Evolutionary conservation across 2,113 vertebrate genomes (phyloP).

Genomic region (Rhinichthys klamathensis): DNA sequence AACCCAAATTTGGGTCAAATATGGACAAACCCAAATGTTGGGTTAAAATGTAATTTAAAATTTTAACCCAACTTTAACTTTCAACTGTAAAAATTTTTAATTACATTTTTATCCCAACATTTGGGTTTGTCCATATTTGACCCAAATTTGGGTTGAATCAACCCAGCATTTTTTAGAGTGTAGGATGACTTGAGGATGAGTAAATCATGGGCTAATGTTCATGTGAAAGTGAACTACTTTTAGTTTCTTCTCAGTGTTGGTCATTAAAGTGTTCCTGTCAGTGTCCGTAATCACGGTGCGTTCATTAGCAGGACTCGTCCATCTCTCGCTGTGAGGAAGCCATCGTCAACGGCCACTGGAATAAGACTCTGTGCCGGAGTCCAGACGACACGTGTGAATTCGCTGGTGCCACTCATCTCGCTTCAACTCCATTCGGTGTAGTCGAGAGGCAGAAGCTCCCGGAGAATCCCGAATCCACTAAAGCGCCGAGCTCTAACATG

Average conservation of each 20-base stretch:
- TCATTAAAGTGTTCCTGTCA: neutral
- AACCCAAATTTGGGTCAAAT: too few relatives aligned
- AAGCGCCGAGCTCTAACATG: neutral
- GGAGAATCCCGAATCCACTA: conserved; percentile 14
- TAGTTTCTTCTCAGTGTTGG: neutral
- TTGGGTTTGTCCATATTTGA: too few relatives aligned
- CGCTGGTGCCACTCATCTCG: conserved; percentile 76
- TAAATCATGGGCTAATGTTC: too few relatives aligned
- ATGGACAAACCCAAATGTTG: too few relatives aligned
- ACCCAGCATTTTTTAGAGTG: too few relatives aligned
- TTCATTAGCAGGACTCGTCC: conserved; percentile 70
- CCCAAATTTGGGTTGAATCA: too few relatives aligned
- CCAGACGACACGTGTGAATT: conserved; percentile 86
- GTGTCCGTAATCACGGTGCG: neutral
- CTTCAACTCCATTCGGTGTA: conserved; percentile 81
- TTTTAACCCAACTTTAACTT: too few relatives aligned
- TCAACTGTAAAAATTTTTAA: too few relatives aligned
- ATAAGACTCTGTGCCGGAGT: conserved; percentile 78
- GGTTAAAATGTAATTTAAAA: too few relatives aligned
- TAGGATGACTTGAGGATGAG: too few relatives aligned
- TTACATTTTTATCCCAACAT: too few relatives aligned
- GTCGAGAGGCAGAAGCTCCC: neutral
- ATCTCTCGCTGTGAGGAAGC: conserved; percentile 80
- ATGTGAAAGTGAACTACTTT: too few relatives aligned
- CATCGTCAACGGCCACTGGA: conserved; percentile 76